Evolutionary conservation across 2,113 vertebrate species (phyloP).

Genomic region (Gavia stellata): DNA sequence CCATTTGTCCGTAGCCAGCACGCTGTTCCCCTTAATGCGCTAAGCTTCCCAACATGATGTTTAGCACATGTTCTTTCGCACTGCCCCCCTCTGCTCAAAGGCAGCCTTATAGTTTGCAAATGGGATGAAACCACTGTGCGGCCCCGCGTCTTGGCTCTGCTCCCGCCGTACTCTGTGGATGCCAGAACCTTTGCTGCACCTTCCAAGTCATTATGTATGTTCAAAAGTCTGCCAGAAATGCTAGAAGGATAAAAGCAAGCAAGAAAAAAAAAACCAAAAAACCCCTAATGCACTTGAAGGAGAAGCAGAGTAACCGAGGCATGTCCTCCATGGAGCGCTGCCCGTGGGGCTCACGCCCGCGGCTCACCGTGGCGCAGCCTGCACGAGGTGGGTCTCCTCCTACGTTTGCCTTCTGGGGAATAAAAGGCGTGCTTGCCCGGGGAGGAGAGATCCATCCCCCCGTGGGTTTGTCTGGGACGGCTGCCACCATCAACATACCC

Average conservation of each 20-base stretch:
- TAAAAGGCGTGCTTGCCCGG: background rate
- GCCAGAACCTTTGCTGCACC: slow-evolving; percentile 39
- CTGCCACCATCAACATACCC: slow-evolving; percentile 42
- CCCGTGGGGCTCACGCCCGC: background rate
- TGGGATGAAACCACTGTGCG: slow-evolving; percentile 51
- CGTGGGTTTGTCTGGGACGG: background rate
- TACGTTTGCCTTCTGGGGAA: background rate
- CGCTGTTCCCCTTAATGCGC: slow-evolving; percentile 36
- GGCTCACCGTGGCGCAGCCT: background rate
- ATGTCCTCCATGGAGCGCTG: background rate
- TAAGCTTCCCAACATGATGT: slow-evolving; percentile 45
- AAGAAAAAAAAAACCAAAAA: background rate
- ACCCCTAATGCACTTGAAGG: background rate
- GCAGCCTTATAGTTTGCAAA: slow-evolving; percentile 62
- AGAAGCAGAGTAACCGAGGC: slow-evolving; percentile 19
- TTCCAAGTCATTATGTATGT: slow-evolving; percentile 46
- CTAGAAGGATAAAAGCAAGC: slow-evolving; percentile 43
- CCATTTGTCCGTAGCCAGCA: slow-evolving; percentile 33
- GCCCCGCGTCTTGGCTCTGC: background rate
- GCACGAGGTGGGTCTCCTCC: background rate
- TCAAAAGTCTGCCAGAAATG: slow-evolving; percentile 46
- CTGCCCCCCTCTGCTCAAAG: slow-evolving; percentile 52
- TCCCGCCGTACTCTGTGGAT: background rate
- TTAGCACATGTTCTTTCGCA: slow-evolving; percentile 54
- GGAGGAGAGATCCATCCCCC: slow-evolving; percentile 5